Base-by-base conservation (phyloP, 2,797 vertebrate genomes). In the Girardinus metallicus region DNA sequence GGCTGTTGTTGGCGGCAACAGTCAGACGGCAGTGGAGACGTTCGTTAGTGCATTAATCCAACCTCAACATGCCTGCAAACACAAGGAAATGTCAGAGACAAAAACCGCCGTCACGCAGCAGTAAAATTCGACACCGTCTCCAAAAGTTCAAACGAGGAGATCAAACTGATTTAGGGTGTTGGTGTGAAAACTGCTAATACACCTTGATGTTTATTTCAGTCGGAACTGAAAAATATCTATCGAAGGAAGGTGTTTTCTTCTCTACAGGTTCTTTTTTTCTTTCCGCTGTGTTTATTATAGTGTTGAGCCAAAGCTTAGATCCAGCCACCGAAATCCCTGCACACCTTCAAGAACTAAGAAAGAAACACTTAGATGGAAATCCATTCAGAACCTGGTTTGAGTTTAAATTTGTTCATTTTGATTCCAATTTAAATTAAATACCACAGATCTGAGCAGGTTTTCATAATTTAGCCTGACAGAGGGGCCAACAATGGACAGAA, bases 1-100 rank as follows among this genome's bases (percentile, higher is more conserved):
- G 85, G 81, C 81, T 81, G 55, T 76, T 84, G 39, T 71, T 51
- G 39, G 34, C 29, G 4, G 73, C 70, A 83, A 79, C 76, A 68
- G 76, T 74, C 74, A 77, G 80, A 81, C 79, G 31, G 82, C 75
- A 79, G 66, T 10, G 34, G 78, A 86, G 80, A 90, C 76, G 10
- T 77, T 85, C 18, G 41, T 81, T 81, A 86, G 84, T 53, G 75
- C 31, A 75, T 70, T 64, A 73, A 64, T 31, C 36, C 68, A 86
- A 68, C 73, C 41, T 51, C 49, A 84, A 72, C 76, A 77, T 47
- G 78, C 71, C 73, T 80, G 79, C 78, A 76, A 75, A 5, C 47
- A 57, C 1, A 66, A 34, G 13, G 53, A 89, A 74, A 86, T 34
- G 64, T 76, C 70, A 79, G 36, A 74, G 64, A 80, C 5, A n/a